Evolutionary conservation across 1,140 invertebrate species (phyloP), one percentile per base, ranked within the genome.

Genomic region (Goniozus legneri): DNA sequence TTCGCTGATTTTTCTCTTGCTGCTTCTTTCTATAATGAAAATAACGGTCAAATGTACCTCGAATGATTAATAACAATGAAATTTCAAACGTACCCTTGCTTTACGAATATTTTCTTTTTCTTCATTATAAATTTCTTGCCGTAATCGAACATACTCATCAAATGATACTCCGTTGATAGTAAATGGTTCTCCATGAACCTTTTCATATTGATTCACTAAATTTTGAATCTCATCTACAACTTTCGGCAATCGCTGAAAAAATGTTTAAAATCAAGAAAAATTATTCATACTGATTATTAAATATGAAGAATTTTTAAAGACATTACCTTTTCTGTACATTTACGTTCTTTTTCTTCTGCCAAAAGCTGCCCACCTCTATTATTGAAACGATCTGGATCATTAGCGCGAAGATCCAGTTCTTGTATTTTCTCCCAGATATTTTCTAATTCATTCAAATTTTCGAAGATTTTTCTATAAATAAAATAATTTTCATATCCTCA

Each of bases 391-490:
- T 27, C 24, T 6, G 24, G 24, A 27, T 27, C 24, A 27, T 27
- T 27, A 10, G 24, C 24, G 4, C 24, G 24, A 4, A 6, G 24
- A 4, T 27, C 24, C 4, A 27, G 24, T 10, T 27, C 24, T 27
- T 27, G 4, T 10, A 27, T 27, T 27, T 27, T 27, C 10, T 6
- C 4, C 24, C 4, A 27, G 10, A 27, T 4, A 27, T 4, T 27
- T 6, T 27, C 24, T 27, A 4, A 10, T 6, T 27, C 24, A 27
- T 27, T 27, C 24, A 27, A 10, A 6, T 6, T 6, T 6, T 27
- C 24, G 10, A 27, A 27, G 4, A 27, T 27, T 27, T 64, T 60
- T 35, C 65, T 67, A 32, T 10, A 73, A 68, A 39, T 40, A 58
- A 49, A 43, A 52, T 54, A 47, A 58, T 44, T 52, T 42, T 47